These are phyloP conservation scores for Lepidocyrtinus sp. DNA, from an alignment of 2,888 invertebrate species.

Conservation along the genomic window DNA sequence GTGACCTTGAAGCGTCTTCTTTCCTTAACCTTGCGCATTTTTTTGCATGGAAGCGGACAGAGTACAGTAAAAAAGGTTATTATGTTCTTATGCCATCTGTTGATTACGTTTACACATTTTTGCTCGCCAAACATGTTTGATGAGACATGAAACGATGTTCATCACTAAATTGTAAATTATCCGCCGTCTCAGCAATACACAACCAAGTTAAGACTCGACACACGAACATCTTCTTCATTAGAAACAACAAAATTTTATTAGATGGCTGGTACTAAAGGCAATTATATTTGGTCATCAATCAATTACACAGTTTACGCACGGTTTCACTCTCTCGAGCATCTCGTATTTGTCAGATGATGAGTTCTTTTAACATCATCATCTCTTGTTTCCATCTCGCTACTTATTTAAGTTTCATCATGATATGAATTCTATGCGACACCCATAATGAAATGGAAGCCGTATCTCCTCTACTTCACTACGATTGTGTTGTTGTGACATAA, in stretches of 20 bases:
- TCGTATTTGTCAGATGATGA: not conserved
- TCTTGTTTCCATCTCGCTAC: not conserved
- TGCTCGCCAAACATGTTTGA: too few relatives aligned
- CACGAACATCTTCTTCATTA: too few relatives aligned
- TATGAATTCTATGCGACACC: not conserved
- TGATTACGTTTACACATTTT: too few relatives aligned
- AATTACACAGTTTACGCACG: constrained; percentile 11
- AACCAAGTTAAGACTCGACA: too few relatives aligned
- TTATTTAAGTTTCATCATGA: too few relatives aligned
- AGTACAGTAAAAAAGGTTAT: not conserved
- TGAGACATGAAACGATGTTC: too few relatives aligned
- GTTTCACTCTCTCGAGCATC: not conserved
- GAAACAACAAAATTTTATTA: too few relatives aligned
- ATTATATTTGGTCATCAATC: constrained; percentile 13
- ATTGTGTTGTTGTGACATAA: too few relatives aligned
- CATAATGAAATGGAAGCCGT: not conserved
- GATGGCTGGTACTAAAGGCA: too few relatives aligned
- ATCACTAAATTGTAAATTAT: too few relatives aligned
- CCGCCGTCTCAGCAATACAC: too few relatives aligned
- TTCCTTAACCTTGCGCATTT: constrained; percentile 1
- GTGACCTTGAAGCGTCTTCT: not conserved
- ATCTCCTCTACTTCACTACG: too few relatives aligned
- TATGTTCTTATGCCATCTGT: not conserved
- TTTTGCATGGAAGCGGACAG: not conserved
- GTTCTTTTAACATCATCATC: constrained; percentile 1